phyloP scores from a whole-genome alignment of 2,797 vertebrate genomes.

The Aselliscus stoliczkanus region DNA sequence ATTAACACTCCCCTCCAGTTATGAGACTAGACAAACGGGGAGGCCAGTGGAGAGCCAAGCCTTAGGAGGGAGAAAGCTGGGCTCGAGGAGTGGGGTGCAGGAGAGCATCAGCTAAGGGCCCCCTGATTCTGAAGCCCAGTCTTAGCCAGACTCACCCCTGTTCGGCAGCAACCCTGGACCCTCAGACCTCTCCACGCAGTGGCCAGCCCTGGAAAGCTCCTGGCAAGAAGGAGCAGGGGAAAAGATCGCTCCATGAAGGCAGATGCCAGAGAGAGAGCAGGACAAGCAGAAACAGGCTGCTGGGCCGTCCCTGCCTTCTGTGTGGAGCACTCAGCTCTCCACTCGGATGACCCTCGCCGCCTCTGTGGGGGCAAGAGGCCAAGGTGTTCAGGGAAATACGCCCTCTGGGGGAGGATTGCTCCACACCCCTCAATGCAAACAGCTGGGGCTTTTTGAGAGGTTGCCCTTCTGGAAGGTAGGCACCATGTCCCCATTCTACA shows the following conservation, averaged over 20 bases:
- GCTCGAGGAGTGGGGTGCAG: rapidly evolving
- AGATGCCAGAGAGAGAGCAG: not conserved
- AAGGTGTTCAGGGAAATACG: not conserved
- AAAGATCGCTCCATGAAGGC: not conserved
- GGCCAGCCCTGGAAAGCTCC: not conserved
- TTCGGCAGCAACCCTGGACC: too few species aligned
- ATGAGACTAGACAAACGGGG: too few species aligned
- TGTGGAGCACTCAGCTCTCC: not conserved
- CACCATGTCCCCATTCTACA: not conserved
- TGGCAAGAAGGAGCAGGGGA: not conserved
- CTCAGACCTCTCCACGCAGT: not conserved
- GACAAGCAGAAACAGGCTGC: not conserved
- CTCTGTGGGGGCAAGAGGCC: not conserved
- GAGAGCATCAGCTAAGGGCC: not conserved
- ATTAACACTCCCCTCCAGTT: not conserved
- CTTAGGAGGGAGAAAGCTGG: not conserved
- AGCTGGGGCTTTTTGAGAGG: not conserved
- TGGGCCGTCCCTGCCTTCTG: too few species aligned
- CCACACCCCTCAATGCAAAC: rapidly evolving
- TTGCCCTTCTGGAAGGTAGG: not conserved
- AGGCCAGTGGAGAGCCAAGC: not conserved
- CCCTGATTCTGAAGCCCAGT: not conserved
- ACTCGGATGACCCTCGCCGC: not conserved
- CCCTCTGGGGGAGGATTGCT: not conserved
- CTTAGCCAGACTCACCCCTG: not conserved